Percentiles rank a stretch among this genome's conserved stretches.
These are phyloP conservation scores for Cyphotilapia sp. DNA, from an alignment of 2,113 vertebrate genomes.

Conservation along the genomic window DNA sequence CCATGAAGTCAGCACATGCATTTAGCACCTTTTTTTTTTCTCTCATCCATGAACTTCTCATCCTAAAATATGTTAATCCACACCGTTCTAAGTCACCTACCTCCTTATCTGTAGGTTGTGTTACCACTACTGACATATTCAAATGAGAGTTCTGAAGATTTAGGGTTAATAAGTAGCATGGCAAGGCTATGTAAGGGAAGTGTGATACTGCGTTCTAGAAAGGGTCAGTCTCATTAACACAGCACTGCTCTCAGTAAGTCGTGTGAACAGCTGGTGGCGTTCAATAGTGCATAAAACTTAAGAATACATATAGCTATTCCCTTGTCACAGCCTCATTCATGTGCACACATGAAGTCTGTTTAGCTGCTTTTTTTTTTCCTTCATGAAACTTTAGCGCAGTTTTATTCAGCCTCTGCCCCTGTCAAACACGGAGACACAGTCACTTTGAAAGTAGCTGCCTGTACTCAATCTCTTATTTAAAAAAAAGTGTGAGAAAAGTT, in stretches of 20 bases:
- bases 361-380: background rate
- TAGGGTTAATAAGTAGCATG: slow-evolving; percentile 57
- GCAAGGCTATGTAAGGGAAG: background rate
- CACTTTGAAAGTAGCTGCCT: background rate
- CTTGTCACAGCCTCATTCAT: background rate
- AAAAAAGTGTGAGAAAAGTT: slow-evolving; percentile 57
- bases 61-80: background rate
- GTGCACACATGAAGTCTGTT: background rate
- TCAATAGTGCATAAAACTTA: slow-evolving; percentile 6
- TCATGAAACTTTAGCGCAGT: background rate
- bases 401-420: background rate
- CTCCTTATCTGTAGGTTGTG: slow-evolving; percentile 11
- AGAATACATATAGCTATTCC: slow-evolving; percentile 5
- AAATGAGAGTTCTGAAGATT: slow-evolving; percentile 17
- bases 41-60: background rate
- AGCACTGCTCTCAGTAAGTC: slow-evolving; percentile 42
- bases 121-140: slow-evolving; percentile 12
- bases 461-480: background rate
- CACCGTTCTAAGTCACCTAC: background rate
- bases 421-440: background rate
- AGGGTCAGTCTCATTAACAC: slow-evolving; percentile 60
- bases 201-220: slow-evolving; percentile 44
- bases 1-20: background rate
- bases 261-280: slow-evolving; percentile 35
- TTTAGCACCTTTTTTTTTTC: background rate